These are phyloP conservation scores for Tretioscincus oriximinensis DNA, from an alignment of 2,113 vertebrate genomes.

Conservation along the genomic window DNA sequence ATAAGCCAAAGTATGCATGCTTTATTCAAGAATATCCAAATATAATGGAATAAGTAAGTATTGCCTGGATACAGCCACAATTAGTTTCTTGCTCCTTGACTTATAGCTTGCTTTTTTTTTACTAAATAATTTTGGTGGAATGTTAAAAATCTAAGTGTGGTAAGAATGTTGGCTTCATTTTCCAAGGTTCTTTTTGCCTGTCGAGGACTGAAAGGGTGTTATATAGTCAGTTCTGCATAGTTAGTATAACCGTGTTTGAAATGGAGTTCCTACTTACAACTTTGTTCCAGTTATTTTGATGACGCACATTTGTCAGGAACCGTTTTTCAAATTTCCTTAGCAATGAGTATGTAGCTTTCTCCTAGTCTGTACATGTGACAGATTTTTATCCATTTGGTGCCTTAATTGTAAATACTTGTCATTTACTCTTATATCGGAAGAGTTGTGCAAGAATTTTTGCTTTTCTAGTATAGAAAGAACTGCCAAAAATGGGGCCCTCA, in stretches of 20 bases:
- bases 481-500: not conserved
- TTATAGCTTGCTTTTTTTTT: not conserved
- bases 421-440: not conserved
- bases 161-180: not conserved
- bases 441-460: not conserved
- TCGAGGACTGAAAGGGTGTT: not conserved
- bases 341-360: not conserved
- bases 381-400: not conserved
- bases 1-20: not conserved
- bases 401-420: not conserved
- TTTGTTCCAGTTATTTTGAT: not conserved
- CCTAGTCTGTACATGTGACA: not conserved
- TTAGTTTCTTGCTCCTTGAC: not conserved
- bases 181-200: not conserved
- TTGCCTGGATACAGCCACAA: too few relatives aligned
- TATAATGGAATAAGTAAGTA: too few relatives aligned
- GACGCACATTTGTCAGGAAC: not conserved
- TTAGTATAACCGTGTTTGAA: not conserved
- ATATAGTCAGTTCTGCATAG: not conserved
- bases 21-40: too few relatives aligned
- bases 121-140: not conserved
- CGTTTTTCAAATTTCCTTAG: not conserved
- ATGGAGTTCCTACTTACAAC: not conserved
- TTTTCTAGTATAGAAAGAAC: not conserved
- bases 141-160: not conserved